A percentile compares a stretch with the other conserved stretches of the same genome.
Evolutionary conservation across 2,113 vertebrate genomes (phyloP).

Genomic region (Limanda limanda): DNA sequence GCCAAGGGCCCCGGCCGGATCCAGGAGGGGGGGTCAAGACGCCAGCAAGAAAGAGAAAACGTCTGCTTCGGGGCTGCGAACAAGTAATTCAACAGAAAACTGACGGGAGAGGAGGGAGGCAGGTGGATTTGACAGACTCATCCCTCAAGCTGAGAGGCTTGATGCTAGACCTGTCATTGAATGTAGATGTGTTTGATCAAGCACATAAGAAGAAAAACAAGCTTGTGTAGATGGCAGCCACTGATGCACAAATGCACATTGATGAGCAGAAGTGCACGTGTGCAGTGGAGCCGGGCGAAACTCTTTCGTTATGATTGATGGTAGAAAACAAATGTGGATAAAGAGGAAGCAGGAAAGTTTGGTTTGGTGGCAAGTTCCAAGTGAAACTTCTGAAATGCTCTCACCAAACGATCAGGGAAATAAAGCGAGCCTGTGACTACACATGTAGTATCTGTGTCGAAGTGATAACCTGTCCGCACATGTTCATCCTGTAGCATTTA

Average conservation of each 20-base stretch:
- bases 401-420: too few species aligned
- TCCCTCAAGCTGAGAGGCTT: conserved; percentile 44
- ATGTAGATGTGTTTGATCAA: conserved; percentile 59
- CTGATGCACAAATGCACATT: not conserved
- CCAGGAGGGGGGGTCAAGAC: conserved; percentile 54
- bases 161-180: conserved; percentile 39
- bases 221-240: not conserved
- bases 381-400: not conserved
- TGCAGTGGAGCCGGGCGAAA: too few species aligned
- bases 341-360: not conserved
- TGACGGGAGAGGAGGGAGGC: conserved; percentile 37
- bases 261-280: not conserved
- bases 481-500: not conserved
- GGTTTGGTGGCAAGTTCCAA: not conserved
- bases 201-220: conserved; percentile 44
- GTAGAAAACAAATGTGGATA: not conserved
- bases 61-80: conserved; percentile 40
- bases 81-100: conserved; percentile 56
- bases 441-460: too few species aligned
- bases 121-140: conserved; percentile 65
- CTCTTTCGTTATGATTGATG: not conserved
- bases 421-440: not conserved
- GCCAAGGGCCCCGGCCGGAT: conserved; percentile 46
- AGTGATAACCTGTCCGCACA: not conserved
- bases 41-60: conserved; percentile 49